Evolutionary conservation across 2,888 invertebrate species (phyloP), one percentile per base, ranked within the genome.

Genomic region (Sphaerophoria taeniata): DNA sequence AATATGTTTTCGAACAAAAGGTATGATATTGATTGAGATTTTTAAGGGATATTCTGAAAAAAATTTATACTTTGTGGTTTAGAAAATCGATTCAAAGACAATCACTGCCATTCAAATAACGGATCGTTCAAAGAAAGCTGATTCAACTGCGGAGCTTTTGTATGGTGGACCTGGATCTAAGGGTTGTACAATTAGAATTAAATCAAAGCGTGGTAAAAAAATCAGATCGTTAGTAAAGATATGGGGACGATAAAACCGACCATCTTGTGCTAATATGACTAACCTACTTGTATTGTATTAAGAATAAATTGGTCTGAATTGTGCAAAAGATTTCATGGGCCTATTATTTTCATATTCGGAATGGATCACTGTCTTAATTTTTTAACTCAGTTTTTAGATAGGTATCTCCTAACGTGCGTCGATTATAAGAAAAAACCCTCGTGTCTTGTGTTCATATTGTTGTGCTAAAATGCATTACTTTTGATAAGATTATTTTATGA

Each of bases 111-210:
- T 65, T 12, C 47, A 16, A 36, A 36, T 65, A 4, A 65, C 49
- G 9, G 65, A 65, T 14, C 16, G 49, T 0, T 2, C 11, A 1
- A 34, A 14, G 0, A 65, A 65, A 49, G 34, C 89, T 45, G 92
- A 93, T 45, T 93, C 93, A 0, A 89, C 89, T 14, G 92, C 91
- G 1, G 89, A 87, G 5, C 77, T 93, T 1, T 0, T 88, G 0
- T 49, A 75, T 0, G 93, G 93, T 36, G 93, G 94, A 5, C 92
- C 93, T 0, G 92, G 92, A 16, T 87, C 87, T 51, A 90, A 88
- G 65, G 90, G 90, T 39, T 92, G 90, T 11, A 92, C 91, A 0
- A 80, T 93, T 0, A 87, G 88, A 16, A 91, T 93, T 80, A 92
- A 91, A 79, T 93, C 93, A 1, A 87, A 90, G 82, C 90, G 92